Base-by-base conservation (phyloP, 2,888 invertebrate species). In the Seira ritae region DNA sequence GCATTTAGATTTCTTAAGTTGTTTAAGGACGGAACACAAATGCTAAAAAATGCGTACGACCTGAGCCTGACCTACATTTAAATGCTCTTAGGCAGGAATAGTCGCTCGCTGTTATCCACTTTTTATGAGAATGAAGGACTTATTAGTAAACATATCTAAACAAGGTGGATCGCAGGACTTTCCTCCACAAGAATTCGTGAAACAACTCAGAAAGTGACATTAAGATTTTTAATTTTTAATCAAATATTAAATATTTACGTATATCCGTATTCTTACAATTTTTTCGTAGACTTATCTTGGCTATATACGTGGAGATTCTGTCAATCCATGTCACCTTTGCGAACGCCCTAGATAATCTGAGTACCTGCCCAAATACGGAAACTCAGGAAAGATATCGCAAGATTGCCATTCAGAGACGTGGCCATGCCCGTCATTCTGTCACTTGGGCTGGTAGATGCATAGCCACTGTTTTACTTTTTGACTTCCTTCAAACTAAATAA, bases 371-470 rank as follows among this genome's bases (percentile, higher is more conserved):
- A 15, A 24, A 22, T 42, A 24, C 23, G 4, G 65, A 71, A 23
- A 23, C 19, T 1, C 71, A 66, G n/a, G 78, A 71, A 19, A 66
- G 62, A 10, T 78, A 66, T 66, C 65, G 71, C 1, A 31, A 78
- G 15, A 20, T 62, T 62, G 19, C 86, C 12, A 80, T 55, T 37
- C 10, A 60, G 1, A 85, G 87, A 66, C 74, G 84, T 4, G 86
- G 85, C 60, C 85, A 85, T 20, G 88, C 86, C 1, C 70, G 85
- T 3, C 83, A 80, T 19, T 55, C 84, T 12, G 67, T 86, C 0
- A 60, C 80, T 17, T 84, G 88, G 81, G 84, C 80, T 6, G 82
- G 84, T 15, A 84, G 87, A 62, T 62, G 85, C 15, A 22, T 88
- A 3, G 73, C 77, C 0, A 86, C 87, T 0, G 17, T 74, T 0